A percentile compares a stretch with the other conserved stretches of the same genome.
Conservation (phyloP, 2,113 vertebrate genomes). For the Marmota monax region DNA sequence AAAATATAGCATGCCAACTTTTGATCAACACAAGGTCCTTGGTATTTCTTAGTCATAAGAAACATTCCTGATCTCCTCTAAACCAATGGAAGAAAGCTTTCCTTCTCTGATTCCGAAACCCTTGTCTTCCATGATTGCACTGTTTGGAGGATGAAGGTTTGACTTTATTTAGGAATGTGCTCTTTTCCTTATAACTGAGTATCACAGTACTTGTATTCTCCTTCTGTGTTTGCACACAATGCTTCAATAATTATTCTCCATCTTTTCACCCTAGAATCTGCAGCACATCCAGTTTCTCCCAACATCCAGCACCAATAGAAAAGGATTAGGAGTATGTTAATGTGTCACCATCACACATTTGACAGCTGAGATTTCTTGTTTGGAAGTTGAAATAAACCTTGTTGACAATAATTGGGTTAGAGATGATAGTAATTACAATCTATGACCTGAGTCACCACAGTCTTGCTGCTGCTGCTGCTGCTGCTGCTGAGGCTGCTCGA, state of each 20-base stretch:
- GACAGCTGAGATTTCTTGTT: slow-evolving; percentile 52
- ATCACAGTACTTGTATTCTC: background rate
- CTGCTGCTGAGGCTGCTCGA: background rate
- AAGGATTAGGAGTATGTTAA: background rate
- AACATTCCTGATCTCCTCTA: background rate
- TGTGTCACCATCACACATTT: background rate
- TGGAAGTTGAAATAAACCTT: slow-evolving; percentile 27
- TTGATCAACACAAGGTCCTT: background rate
- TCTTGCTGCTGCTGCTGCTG: slow-evolving; percentile 67
- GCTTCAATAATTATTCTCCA: background rate
- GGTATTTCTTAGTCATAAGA: background rate
- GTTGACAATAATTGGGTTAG: background rate
- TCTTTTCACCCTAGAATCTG: background rate
- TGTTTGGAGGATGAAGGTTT: background rate
- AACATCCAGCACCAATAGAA: background rate
- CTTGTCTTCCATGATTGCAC: background rate
- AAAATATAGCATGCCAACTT: background rate
- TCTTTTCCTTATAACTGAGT: background rate
- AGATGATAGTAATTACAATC: slow-evolving; percentile 11
- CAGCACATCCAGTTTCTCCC: background rate
- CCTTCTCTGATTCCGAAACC: background rate
- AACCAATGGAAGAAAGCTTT: background rate
- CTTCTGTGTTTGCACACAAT: background rate
- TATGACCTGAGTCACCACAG: slow-evolving; percentile 82
- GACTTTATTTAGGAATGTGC: background rate